Percentiles rank a stretch among this genome's conserved stretches.
These are phyloP conservation scores for Molorchus minor DNA, from an alignment of 2,888 invertebrate species.

Conservation along the genomic window DNA sequence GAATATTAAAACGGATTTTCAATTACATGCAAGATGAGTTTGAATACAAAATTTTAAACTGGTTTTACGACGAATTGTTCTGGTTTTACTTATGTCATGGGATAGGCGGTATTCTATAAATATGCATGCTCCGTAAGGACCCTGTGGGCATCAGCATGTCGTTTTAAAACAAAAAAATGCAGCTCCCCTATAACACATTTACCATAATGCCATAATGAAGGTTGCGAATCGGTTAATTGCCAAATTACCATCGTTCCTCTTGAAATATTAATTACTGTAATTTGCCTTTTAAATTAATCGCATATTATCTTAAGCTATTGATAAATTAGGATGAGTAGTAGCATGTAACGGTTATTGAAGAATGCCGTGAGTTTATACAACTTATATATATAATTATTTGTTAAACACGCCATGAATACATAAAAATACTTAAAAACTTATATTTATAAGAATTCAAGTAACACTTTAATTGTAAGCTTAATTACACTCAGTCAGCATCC, in stretches of 20 bases:
- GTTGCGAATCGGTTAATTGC: conserved; percentile 21
- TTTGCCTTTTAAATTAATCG: conserved; percentile 17
- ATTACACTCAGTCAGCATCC: no score
- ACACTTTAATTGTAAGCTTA: no score
- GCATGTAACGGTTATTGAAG: neutral
- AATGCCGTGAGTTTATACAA: no score
- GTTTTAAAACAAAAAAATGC: conserved; percentile 8
- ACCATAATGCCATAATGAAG: conserved; percentile 19
- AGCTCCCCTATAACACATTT: conserved; percentile 11
- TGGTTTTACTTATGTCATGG: neutral
- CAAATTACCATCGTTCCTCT: conserved; percentile 10
- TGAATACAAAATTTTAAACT: conserved; percentile 6
- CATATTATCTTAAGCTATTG: neutral
- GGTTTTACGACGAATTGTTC: conserved; percentile 3
- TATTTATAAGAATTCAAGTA: no score
- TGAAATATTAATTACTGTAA: conserved; percentile 15
- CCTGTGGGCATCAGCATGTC: conserved; percentile 1
- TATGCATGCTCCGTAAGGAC: conserved; percentile 7
- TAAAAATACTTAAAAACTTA: no score
- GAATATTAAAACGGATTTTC: neutral
- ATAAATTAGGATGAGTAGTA: neutral
- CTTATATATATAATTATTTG: no score
- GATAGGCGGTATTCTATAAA: conserved; percentile 13
- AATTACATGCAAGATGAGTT: neutral
- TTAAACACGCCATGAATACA: no score